Evolutionary conservation across 2,113 vertebrate genomes (phyloP), one percentile per base, ranked within the genome.

Genomic region (Syngnathus typhle): DNA sequence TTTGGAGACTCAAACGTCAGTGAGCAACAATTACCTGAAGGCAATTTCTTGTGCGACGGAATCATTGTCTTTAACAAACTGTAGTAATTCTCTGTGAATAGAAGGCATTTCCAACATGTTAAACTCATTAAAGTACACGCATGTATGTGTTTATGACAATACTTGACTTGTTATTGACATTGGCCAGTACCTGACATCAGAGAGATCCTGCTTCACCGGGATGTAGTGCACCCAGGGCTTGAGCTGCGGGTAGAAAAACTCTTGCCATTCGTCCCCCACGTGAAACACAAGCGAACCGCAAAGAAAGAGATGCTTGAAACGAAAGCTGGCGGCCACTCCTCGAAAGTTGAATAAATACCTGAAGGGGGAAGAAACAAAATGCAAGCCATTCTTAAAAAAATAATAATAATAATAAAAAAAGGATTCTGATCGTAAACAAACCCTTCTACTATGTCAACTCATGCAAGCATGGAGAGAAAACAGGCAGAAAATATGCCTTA

Each of bases 301-400:
- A 32, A 99, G 88, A 83, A 99, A 99, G 51, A 99, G 94, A 73
- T 99, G 97, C 69, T 99, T 99, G 85, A 98, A 76, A 3, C 97
- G 95, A 88, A 99, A 99, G 84, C 97, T 98, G 83, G 97, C 96
- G 0, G 97, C 96, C 71, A 99, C 97, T 1, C 97, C 97, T 0
- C 97, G 92, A 82, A 99, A 99, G 89, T 98, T 98, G 82, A 99
- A 98, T 46, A 99, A 92, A 73, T 98, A 99, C 85, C 97, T 75
- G 73, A 56, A 77, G 9, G 7, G 4, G 2, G 13, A 10, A 11
- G 5, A 32, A 9, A 21, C 18, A 7, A 37, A 39, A 21, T 5
- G 4, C 5, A 2, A 1, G 55, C 55, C 13, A 16, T 47, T 16
- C 44, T 32, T 56, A 11, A 2, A 12, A 12, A 3, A 32, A 32